Percentiles rank a stretch among this genome's conserved stretches.
Conservation (phyloP, 2,113 vertebrate species). For the Cyprinodon variegatus region DNA sequence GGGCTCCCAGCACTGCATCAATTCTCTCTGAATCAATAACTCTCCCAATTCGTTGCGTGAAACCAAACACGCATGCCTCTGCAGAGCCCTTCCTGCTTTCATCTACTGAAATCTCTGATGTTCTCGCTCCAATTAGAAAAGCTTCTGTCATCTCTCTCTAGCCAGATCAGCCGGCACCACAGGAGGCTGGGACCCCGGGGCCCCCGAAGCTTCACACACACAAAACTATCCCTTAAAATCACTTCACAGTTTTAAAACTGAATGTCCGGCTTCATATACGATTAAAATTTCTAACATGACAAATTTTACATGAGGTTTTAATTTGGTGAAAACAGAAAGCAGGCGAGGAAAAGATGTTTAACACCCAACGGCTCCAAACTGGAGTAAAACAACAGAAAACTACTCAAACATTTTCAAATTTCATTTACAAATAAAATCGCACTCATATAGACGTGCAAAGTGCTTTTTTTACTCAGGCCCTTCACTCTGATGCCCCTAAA, state of each 20-base stretch:
- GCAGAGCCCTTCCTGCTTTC: background rate
- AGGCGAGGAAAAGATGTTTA: no score
- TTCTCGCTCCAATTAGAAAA: background rate
- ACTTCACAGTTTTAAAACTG: background rate
- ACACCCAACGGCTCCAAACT: no score
- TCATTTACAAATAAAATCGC: no score
- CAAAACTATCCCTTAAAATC: background rate
- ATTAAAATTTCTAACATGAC: background rate
- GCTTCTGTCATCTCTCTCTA: background rate
- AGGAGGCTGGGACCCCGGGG: background rate
- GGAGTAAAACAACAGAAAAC: no score
- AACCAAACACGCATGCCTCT: background rate
- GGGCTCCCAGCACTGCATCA: constrained; percentile 10
- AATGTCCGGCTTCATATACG: background rate
- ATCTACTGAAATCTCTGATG: background rate
- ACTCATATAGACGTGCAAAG: no score
- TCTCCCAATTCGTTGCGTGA: background rate
- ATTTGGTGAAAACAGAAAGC: no score
- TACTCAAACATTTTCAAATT: no score
- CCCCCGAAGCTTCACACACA: background rate
- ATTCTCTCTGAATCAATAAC: constrained; percentile 33
- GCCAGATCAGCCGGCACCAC: background rate
- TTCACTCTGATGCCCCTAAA: no score
- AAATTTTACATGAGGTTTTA: background rate
- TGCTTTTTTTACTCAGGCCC: background rate